Evolutionary conservation across 2,113 vertebrate genomes (phyloP).

Genomic region (Fukomys damarensis): DNA sequence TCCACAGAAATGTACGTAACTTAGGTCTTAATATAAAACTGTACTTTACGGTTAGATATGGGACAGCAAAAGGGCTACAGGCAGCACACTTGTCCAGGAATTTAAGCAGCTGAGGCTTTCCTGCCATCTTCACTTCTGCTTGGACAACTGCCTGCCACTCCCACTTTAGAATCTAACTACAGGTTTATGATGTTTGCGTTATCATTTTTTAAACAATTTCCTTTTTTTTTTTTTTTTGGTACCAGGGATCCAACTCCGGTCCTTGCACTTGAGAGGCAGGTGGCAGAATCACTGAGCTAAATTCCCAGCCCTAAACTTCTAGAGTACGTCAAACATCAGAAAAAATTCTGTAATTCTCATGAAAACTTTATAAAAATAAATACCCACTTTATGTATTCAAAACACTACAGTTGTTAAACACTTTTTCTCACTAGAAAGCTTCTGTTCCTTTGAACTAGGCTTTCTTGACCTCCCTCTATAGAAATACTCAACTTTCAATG

Average conservation of each 20-base stretch:
- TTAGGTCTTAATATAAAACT: neutral
- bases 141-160: neutral
- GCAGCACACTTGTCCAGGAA: neutral
- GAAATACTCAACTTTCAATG: neutral
- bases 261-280: no score
- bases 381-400: constrained; percentile 32
- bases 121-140: neutral
- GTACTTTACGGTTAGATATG: neutral
- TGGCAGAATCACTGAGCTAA: no score
- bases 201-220: constrained; percentile 29
- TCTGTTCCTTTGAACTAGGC: neutral
- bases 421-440: constrained; percentile 8
- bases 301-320: no score
- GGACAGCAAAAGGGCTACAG: neutral
- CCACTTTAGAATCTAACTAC: neutral
- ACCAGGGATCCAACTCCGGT: no score
- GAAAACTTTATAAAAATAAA: constrained; percentile 57
- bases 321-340: constrained; percentile 30
- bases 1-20: neutral
- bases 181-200: constrained; percentile 32
- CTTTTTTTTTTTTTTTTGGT: no score
- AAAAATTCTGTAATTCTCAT: neutral
- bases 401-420: constrained; percentile 1
- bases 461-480: neutral
- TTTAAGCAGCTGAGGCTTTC: neutral